These are phyloP conservation scores for Rhinolophus sinicus DNA, from an alignment of 2,113 vertebrate species.

Conservation along the genomic window DNA sequence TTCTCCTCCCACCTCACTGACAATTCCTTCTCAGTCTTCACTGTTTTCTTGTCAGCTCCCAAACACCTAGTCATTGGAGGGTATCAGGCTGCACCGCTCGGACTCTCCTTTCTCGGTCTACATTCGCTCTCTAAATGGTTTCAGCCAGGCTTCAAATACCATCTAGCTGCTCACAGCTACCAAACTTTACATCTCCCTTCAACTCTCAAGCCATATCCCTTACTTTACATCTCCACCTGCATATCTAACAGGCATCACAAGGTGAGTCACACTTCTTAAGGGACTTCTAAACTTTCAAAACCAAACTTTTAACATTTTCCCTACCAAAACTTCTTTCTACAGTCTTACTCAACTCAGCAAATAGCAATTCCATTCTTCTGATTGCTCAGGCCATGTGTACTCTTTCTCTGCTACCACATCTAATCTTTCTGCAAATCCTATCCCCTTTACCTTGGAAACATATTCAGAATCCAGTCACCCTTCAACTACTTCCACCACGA, in stretches of 20 bases:
- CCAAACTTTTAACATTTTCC: background rate
- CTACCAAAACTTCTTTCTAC: background rate
- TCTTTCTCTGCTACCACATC: background rate
- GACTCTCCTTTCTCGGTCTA: background rate
- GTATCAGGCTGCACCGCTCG: background rate
- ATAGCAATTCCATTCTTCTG: background rate
- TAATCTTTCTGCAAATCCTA: background rate
- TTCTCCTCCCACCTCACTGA: background rate
- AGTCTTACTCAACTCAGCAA: background rate
- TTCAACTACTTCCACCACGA: background rate
- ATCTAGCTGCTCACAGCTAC: background rate
- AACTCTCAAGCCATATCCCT: background rate
- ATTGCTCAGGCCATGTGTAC: background rate
- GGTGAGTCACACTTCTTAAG: background rate
- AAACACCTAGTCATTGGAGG: background rate
- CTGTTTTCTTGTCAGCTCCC: background rate
- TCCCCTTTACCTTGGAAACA: background rate
- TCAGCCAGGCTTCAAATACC: background rate
- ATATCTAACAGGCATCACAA: background rate
- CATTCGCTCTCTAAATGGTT: background rate
- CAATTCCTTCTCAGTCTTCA: background rate
- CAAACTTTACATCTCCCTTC: background rate
- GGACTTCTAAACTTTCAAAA: background rate
- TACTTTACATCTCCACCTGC: background rate
- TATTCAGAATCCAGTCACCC: background rate